Conservation (phyloP, 2,888 invertebrate species). For the Agrotis segetum region DNA sequence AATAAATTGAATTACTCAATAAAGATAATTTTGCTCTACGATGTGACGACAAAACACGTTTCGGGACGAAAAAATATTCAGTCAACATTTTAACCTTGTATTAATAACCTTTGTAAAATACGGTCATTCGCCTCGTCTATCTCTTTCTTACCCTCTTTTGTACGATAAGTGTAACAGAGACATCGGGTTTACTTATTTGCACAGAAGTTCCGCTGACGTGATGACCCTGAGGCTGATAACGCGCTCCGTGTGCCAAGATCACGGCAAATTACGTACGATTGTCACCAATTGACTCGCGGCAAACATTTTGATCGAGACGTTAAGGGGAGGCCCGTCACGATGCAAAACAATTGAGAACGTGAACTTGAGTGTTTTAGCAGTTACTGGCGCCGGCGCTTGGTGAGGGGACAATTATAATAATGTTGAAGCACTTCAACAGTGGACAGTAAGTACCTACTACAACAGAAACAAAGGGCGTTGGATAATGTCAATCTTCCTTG, state of each 20-base stretch:
- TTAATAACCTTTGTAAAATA: conserved; percentile 67
- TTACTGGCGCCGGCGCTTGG: conserved; percentile 8
- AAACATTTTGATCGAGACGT: conserved; percentile 58
- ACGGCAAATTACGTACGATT: conserved; percentile 73
- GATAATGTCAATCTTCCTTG: background rate
- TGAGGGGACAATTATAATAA: conserved; percentile 8
- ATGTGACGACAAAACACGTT: conserved; percentile 39
- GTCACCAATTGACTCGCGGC: conserved; percentile 74
- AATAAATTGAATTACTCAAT: background rate
- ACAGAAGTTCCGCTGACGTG: conserved; percentile 67
- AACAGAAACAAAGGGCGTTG: background rate
- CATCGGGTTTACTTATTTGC: conserved; percentile 58
- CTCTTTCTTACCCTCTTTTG: conserved; percentile 65
- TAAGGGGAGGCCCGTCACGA: conserved; percentile 47
- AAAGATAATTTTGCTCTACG: background rate
- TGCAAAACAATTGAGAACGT: conserved; percentile 63
- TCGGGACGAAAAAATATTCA: conserved; percentile 41
- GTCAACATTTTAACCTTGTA: conserved; percentile 71
- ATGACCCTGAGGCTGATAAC: conserved; percentile 73
- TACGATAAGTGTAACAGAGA: conserved; percentile 65
- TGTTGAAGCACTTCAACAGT: background rate
- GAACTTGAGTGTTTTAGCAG: conserved; percentile 43
- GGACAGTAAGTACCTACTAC: background rate
- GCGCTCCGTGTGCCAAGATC: conserved; percentile 69
- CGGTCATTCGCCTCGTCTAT: conserved; percentile 75